Evolutionary conservation across 2,888 invertebrate genomes (phyloP), one percentile per base, ranked within the genome.

Genomic region (Alloplasta piceator): DNA sequence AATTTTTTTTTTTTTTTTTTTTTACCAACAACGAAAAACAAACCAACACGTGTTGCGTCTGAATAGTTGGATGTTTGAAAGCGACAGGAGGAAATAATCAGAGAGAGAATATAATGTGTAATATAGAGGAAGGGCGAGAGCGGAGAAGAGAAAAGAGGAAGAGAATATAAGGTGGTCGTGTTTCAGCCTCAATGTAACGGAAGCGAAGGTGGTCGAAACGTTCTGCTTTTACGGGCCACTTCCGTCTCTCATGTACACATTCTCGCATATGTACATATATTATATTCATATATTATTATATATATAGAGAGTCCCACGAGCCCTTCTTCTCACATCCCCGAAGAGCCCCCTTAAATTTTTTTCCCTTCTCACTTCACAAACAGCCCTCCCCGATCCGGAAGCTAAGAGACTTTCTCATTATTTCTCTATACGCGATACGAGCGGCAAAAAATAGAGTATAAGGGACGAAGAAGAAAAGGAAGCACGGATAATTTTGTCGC

Each of bases 151-250:
- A 70, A 41, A 66, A 85, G 83, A 83, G 84, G 86, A 82, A 82
- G 82, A 84, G 87, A 88, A 87, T 86, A 89, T 86, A 89, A 89
- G 89, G 88, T 90, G 90, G 89, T 88, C 87, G 87, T 85, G 85
- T 87, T 82, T 73, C 85, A 78, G 70, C 80, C 87, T 90, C 87
- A 89, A 91, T 91, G 43, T 43, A 88, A 89, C 92, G 92, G 92
- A 92, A 92, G 91, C 91, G 90, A 91, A 86, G 88, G 91, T 91
- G 91, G 91, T 91, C 91, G 91, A 89, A 89, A 89, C 90, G 90
- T 89, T 89, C 90, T 89, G 89, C 87, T 85, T 26, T 86, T 87
- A 86, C 88, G 88, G 88, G 87, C 90, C 90, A 88, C 90, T 91
- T 92, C 92, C 91, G 90, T 89, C 88, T 87, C 87, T 86, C 84